Base-by-base conservation (phyloP, 1,140 invertebrate species). In the Drosophila kohkoa region DNA sequence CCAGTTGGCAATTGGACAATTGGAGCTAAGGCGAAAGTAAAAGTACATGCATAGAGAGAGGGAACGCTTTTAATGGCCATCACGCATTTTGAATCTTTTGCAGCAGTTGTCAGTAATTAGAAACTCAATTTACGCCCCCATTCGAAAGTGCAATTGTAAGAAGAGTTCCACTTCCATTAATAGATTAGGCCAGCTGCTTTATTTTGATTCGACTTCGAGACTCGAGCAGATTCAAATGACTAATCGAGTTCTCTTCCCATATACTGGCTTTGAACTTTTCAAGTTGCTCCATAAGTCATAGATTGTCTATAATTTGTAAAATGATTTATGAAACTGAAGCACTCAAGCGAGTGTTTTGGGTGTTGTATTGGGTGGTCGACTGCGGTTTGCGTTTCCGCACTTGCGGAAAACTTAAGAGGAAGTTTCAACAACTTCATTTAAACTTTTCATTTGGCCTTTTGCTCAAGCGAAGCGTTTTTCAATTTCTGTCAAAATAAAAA, bases 401-500 rank as follows among this genome's bases (percentile, higher is more conserved):
- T 63, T 75, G 54, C 52, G 58, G 48, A 62, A 66, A 70, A 45
- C 70, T 63, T 45, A 20, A 75, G 60, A 78, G 70, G 64, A 78
- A 81, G 64, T 59, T 71, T 75, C 35, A 79, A 59, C 51, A 76
- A 75, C 68, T 69, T 69, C 55, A 79, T 79, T 82, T 65, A 69
- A 82, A 78, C 43, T 60, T 79, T 64, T 72, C 16, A 66, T 63
- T 71, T 78, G 59, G 58, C 6, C 55, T 51, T 52, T 25, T 46
- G 49, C 16, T 41, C 64, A 46, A 35, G 20, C 64, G 59, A 60
- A 70, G 72, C 60, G 51, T 60, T 68, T 74, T 69, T 74, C 69
- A 77, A 70, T 75, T 76, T 69, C 43, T 77, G 76, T 80, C 81
- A 65, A 80, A 80, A 72, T 78, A 75, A 85, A 71, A 71, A 66